Conservation (phyloP, 2,113 vertebrate species). For the Macrotus californicus region DNA sequence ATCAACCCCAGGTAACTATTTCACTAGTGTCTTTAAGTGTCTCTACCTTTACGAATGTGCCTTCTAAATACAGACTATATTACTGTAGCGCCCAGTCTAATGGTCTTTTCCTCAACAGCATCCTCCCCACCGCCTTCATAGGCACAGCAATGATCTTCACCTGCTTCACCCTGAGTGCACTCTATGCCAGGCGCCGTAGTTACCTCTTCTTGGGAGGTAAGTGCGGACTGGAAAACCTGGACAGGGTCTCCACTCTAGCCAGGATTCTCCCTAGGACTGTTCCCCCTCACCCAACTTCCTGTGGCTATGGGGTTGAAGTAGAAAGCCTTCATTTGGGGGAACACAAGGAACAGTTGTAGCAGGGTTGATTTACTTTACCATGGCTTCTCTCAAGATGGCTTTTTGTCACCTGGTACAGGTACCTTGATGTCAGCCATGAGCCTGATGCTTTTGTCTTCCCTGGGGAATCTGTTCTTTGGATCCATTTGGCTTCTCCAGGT, state of each 20-base stretch:
- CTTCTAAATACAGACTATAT: neutral
- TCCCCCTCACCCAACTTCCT: neutral
- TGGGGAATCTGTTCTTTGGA: constrained; percentile 90
- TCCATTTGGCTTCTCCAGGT: constrained; percentile 92
- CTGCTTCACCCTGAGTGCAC: constrained; percentile 95
- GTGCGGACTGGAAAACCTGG: neutral
- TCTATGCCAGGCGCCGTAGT: constrained; percentile 91
- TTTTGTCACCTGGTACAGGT: constrained; percentile 75
- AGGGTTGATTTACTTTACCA: neutral
- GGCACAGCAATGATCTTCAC: constrained; percentile 91
- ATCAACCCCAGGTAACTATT: constrained; percentile 89
- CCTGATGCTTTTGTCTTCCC: constrained; percentile 86
- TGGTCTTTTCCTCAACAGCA: constrained; percentile 78
- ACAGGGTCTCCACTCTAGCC: accelerated
- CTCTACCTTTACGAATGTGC: neutral
- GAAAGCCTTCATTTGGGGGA: neutral
- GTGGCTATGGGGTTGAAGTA: neutral
- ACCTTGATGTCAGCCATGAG: constrained; percentile 90
- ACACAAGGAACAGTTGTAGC: neutral
- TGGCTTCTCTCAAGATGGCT: neutral
- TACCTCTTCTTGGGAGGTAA: constrained; percentile 96
- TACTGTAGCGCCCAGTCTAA: neutral
- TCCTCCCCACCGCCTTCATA: constrained; percentile 93
- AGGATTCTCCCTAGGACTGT: neutral
- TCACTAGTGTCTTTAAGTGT: neutral